Evolutionary conservation across 2,113 vertebrate genomes (phyloP), one percentile per base, ranked within the genome.

Genomic region (Halichoeres trimaculatus): DNA sequence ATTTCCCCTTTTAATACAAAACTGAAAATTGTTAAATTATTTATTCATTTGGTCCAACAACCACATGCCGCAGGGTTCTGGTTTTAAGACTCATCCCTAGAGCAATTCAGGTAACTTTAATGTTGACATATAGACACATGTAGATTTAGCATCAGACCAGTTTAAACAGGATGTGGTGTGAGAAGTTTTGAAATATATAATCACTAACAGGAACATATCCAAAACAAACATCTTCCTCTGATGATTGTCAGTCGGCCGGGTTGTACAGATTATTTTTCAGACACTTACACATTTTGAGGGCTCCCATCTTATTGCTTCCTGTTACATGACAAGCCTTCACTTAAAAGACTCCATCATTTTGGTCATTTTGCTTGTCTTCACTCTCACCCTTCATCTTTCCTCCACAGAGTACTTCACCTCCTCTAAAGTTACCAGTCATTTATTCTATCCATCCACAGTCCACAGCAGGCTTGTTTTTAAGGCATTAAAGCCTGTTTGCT

Each of bases 361-460:
- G 55, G 34, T 40, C 12, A 52, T 70, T 76, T 82, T 54, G 24
- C 58, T 20, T 52, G 66, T 62, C 74, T 71, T 26, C 38, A 22
- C 36, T 56, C 54, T 22, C 23, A 23, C 12, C 57, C 23, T 24
- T 66, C 52, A 74, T 26, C 26, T 45, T 10, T 43, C 16, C 20
- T 16, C 10, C 64, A 14, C 55, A 11, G 47, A 7, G 13, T 50
- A 51, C 22, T 64, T 70, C 47, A 48, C 35, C 56, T 69, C 54
- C 78, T 64, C 72, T 83, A 76, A 72, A 57, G 53, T 86, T 85
- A 81, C 76, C 67, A 71, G 51, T 51, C 13, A 73, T 87, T 81
- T 80, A 74, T 64, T 80, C 70, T 34, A 4, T 75, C 60, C 60
- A 17, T 65, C 67, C 36, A 52, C 52, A 53, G 47, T 67, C 57